Base-by-base conservation (phyloP, 1,140 invertebrate genomes). In the Matsumurasca onukii region DNA sequence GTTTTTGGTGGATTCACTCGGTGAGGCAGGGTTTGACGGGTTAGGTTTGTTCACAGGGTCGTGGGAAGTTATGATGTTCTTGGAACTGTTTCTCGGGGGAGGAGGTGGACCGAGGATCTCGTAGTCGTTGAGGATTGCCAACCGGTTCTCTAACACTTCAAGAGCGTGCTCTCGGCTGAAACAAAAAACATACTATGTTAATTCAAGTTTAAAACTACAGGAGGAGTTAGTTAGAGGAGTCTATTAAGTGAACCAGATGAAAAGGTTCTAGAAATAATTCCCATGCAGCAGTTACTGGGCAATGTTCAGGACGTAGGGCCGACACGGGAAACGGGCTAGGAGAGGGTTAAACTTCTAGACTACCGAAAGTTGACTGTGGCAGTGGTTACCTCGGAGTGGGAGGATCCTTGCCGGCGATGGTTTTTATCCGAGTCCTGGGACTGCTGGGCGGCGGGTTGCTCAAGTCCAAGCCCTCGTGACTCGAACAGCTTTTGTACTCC, bases 361-460 rank as follows among this genome's bases (percentile, higher is more conserved):
- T n/a, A n/a, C n/a, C n/a, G n/a, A n/a, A n/a, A n/a, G n/a, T n/a
- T n/a, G n/a, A n/a, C n/a, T n/a, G n/a, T n/a, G n/a, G n/a, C n/a
- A 59, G 34, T 39, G 5, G 5, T 39, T 17, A 39, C 34, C 34
- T 39, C 5, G 34, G 34, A 9, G 34, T 39, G 34, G 5, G 5
- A n/a, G n/a, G n/a, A 27, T 59, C 55, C 55, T 59, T 59, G 55
- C 15, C 55, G 5, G 49, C 49, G 52, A 63, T 27, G 0, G 87
- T 88, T 74, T 86, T 87, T 45, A 89, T 89, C 75, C 86, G 79
- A 24, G 86, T 88, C 69, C 88, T 79, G 0, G 87, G 86, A 73
- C 80, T 81, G 45, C 76, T 76, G 9, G 78, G 76, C 45, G 67
- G 59, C 25, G 25, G 55, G n/a, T 3, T 27, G 25, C 17, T 59